Percentiles rank a stretch among this genome's conserved stretches.
Evolutionary conservation across 2,888 invertebrate genomes (phyloP).

Genomic region (Caenorhabditis virilis): DNA sequence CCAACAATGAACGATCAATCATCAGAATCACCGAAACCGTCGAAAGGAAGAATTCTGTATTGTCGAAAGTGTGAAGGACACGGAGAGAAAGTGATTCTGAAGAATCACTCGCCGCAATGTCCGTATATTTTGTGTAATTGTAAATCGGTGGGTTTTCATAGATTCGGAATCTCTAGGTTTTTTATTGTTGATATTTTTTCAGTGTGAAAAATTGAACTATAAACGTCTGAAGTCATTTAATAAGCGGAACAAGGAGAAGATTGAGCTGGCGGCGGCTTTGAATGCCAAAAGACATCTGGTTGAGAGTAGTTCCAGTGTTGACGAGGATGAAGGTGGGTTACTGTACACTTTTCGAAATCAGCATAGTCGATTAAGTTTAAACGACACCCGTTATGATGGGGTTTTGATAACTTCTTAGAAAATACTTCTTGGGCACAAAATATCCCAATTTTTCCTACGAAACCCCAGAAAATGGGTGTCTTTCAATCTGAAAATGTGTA

Average conservation of each 20-base stretch:
- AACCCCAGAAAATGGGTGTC: too few species aligned
- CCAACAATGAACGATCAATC: conserved; percentile 19
- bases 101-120: conserved; percentile 59
- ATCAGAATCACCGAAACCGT: conserved; percentile 22
- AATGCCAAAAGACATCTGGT: conserved; percentile 35
- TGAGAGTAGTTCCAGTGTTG: conserved; percentile 23
- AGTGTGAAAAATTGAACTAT: conserved; percentile 54
- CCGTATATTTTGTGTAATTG: conserved; percentile 59
- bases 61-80: conserved; percentile 64
- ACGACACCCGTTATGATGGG: too few species aligned
- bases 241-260: conserved; percentile 53
- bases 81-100: conserved; percentile 53
- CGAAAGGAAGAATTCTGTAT: conserved; percentile 45
- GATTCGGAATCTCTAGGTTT: too few species aligned
- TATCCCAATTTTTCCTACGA: too few species aligned
- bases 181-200: too few species aligned
- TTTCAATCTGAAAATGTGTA: too few species aligned
- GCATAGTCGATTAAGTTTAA: too few species aligned
- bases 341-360: too few species aligned
- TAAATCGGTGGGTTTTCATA: conserved; percentile 48
- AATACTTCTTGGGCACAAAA: too few species aligned
- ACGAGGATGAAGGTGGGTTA: conserved; percentile 37
- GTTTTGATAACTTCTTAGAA: too few species aligned
- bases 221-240: conserved; percentile 55
- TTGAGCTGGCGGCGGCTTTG: conserved; percentile 47